Evolutionary conservation across 92 coral and sea anemone genomes (phyloP).

Genomic region (Phymanthus crucifer): DNA sequence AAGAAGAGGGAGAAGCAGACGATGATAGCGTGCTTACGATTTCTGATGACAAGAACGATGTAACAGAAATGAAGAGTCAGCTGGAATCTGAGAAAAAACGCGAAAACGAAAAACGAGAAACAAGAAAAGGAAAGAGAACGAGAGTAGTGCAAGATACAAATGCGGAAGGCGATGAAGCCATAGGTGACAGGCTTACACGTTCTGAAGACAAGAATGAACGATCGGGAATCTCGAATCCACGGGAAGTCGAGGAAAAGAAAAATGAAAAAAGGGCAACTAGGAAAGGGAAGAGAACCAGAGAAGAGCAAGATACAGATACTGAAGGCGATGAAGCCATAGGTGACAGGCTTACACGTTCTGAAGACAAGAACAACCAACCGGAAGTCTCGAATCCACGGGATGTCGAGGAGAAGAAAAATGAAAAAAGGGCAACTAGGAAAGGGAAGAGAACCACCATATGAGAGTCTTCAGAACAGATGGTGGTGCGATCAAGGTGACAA

Average conservation of each 20-base stretch:
- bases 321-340: not conserved
- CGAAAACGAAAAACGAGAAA: not conserved
- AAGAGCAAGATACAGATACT: not conserved
- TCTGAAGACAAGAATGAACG: not conserved
- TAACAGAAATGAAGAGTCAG: not conserved
- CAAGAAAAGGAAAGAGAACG: not conserved
- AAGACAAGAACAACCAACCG: not conserved
- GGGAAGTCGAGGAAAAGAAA: not conserved
- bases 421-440: constrained; percentile 5
- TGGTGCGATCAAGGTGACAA: not conserved
- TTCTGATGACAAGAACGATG: not conserved
- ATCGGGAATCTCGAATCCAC: not conserved
- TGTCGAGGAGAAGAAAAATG: not conserved
- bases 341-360: not conserved
- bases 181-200: not conserved
- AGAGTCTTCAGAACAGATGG: not conserved
- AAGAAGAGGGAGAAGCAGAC: not conserved
- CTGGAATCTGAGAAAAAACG: not conserved
- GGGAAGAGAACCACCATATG: not conserved
- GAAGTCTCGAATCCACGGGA: not conserved
- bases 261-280: not conserved
- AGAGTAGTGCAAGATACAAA: not conserved
- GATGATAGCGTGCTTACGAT: not conserved
- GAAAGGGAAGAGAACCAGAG: not conserved
- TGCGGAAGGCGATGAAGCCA: not conserved